phyloP scores from a whole-genome alignment of 2,797 vertebrate species.

The Crenichthys baileyi region DNA sequence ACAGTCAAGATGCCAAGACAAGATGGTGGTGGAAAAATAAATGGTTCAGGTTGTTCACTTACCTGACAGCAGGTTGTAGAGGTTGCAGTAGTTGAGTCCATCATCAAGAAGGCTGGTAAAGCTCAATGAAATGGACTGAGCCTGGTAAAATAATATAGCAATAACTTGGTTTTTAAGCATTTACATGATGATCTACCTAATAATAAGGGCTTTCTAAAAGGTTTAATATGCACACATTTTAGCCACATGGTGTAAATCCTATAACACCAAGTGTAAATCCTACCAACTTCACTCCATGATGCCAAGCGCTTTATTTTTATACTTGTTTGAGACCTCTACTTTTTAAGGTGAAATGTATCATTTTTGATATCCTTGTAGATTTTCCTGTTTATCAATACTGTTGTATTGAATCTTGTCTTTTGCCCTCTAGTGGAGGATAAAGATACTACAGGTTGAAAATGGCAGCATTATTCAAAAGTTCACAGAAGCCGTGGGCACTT shows the following conservation, averaged over 20 bases:
- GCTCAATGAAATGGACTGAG: conserved; percentile 37
- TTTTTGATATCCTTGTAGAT: not conserved
- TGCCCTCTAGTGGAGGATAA: not conserved
- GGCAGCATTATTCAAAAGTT: not conserved
- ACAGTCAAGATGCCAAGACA: not conserved
- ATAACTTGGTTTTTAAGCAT: not conserved
- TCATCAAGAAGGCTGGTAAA: conserved; percentile 50
- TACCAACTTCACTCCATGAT: too few relatives aligned
- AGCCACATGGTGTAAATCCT: not conserved
- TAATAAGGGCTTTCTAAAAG: not conserved
- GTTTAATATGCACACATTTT: not conserved
- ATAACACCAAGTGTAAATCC: not conserved
- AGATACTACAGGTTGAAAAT: not conserved
- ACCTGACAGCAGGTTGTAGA: conserved; percentile 59
- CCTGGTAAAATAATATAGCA: not conserved
- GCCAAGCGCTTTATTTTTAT: not conserved
- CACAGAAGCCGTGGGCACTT: not conserved
- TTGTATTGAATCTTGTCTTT: not conserved
- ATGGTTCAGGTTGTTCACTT: not conserved
- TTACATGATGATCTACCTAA: not conserved
- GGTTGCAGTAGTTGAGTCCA: conserved; percentile 63
- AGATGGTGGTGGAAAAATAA: not conserved
- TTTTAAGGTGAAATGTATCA: not conserved
- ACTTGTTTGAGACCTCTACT: not conserved
- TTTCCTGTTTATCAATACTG: not conserved